Conservation (phyloP, 1,140 invertebrate genomes). For the Papilio aristodemus region DNA sequence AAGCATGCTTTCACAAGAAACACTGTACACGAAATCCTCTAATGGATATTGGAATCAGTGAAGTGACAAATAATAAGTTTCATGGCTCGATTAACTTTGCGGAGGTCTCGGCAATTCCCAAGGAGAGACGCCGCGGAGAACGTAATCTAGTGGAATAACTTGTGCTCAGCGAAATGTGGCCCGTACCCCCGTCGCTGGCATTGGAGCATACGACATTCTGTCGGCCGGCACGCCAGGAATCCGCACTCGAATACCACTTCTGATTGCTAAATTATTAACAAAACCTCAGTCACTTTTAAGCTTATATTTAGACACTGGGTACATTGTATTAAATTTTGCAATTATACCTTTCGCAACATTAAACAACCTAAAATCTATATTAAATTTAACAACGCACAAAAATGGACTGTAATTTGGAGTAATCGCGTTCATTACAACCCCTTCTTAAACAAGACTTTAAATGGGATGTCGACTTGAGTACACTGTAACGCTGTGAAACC, state of each 20-base stretch:
- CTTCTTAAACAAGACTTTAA: slow-evolving; percentile 16
- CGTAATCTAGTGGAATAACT: slow-evolving; percentile 51
- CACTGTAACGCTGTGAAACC: neutral
- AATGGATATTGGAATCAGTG: slow-evolving; percentile 32
- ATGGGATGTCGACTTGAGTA: neutral
- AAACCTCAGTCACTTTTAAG: neutral
- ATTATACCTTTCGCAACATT: neutral
- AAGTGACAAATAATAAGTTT: slow-evolving; percentile 53
- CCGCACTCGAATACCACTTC: slow-evolving; percentile 8
- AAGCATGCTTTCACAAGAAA: neutral
- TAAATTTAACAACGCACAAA: neutral
- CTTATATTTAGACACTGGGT: neutral
- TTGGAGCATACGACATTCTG: slow-evolving; percentile 15
- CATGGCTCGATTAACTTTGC: slow-evolving; percentile 45
- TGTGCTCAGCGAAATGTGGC: slow-evolving; percentile 40
- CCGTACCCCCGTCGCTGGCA: slow-evolving; percentile 10
- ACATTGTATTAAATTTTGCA: neutral
- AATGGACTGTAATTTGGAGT: neutral
- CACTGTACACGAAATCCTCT: slow-evolving; percentile 18
- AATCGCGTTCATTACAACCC: slow-evolving; percentile 7
- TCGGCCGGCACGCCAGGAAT: slow-evolving; percentile 19
- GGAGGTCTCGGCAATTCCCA: slow-evolving; percentile 27
- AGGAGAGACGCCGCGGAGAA: slow-evolving; percentile 34
- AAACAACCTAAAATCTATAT: neutral
- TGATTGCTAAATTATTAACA: slow-evolving; percentile 24